Conservation (phyloP, 2,797 vertebrate genomes). For the Streptopelia turtur region DNA sequence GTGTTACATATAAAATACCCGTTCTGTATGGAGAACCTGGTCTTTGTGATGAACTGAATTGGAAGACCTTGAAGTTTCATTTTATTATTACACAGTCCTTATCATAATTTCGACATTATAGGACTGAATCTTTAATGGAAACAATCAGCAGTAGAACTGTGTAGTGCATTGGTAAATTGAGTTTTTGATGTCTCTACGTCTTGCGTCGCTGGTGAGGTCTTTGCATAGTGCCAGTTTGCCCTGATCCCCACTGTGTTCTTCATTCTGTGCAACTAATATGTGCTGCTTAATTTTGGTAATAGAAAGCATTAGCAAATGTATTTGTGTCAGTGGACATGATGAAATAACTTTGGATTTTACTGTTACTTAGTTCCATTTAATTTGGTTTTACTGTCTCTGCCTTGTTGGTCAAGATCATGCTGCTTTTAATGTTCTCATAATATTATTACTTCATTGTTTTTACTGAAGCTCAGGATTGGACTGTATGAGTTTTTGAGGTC, state of each 20-base stretch:
- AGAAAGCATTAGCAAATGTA: background rate
- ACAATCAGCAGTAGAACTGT: background rate
- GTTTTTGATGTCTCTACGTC: background rate
- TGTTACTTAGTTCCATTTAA: background rate
- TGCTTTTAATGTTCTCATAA: background rate
- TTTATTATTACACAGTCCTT: background rate
- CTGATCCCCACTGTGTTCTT: background rate
- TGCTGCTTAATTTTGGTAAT: background rate
- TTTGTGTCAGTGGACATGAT: background rate
- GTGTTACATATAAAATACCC: background rate
- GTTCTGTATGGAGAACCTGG: background rate
- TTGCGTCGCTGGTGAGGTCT: background rate
- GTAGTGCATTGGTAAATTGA: background rate
- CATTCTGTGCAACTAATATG: background rate
- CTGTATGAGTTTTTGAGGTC: too few species aligned
- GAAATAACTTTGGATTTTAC: background rate
- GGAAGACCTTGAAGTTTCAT: background rate
- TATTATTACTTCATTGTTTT: background rate
- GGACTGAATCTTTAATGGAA: background rate
- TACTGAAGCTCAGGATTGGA: background rate
- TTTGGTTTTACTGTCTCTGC: background rate
- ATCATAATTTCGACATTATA: background rate
- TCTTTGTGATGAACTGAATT: background rate
- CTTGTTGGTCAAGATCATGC: background rate
- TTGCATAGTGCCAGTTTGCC: background rate